phyloP scores from a whole-genome alignment of 1,140 invertebrate genomes.

The Anadara kagoshimensis region DNA sequence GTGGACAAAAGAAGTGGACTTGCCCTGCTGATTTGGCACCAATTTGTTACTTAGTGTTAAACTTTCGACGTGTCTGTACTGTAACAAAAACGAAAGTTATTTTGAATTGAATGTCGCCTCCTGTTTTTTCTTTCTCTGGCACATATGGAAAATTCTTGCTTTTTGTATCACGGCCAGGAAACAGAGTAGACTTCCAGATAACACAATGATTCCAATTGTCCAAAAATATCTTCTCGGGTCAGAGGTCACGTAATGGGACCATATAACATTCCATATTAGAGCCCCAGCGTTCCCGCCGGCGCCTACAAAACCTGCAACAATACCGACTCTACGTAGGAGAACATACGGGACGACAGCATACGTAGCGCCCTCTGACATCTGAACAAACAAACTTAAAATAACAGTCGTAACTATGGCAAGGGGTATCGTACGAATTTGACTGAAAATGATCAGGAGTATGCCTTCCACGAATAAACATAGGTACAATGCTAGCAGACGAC shows the following conservation, averaged over 20 bases:
- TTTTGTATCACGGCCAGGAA: too few relatives aligned
- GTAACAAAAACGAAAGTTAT: too few relatives aligned
- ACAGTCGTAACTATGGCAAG: not conserved
- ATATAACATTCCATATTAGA: slow-evolving; percentile 5
- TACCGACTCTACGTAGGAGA: not conserved
- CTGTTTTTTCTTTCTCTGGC: too few relatives aligned
- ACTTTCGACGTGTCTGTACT: too few relatives aligned
- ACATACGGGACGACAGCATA: slow-evolving; percentile 7
- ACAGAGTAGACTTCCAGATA: not conserved
- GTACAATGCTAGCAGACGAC: not conserved
- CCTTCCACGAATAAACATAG: slow-evolving; percentile 11
- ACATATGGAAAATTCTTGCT: too few relatives aligned
- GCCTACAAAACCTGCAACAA: not conserved
- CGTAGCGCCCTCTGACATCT: not conserved
- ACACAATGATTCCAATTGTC: not conserved
- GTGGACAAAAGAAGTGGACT: too few relatives aligned
- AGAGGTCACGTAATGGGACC: not conserved
- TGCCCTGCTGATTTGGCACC: too few relatives aligned
- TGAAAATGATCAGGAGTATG: not conserved
- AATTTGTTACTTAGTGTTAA: too few relatives aligned
- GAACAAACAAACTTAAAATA: not conserved
- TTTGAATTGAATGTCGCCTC: too few relatives aligned
- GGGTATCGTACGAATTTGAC: slow-evolving; percentile 1
- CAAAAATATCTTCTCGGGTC: not conserved
- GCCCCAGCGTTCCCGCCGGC: slow-evolving; percentile 1